These are phyloP conservation scores for Galeruca laticollis DNA, from an alignment of 2,888 invertebrate species.

Conservation along the genomic window DNA sequence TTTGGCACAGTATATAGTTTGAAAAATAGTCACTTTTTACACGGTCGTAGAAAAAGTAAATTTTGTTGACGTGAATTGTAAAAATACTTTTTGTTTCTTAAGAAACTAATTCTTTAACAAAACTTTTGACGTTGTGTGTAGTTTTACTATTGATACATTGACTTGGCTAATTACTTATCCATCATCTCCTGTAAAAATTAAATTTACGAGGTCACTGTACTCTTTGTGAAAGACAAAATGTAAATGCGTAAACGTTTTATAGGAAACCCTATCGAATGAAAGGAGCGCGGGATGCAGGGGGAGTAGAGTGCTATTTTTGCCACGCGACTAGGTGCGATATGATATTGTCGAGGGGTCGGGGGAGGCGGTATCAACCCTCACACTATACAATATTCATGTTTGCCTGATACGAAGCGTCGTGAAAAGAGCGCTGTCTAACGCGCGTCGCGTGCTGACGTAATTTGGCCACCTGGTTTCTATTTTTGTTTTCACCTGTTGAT, in stretches of 20 bases:
- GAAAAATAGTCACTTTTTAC: no score
- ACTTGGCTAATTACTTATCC: background rate
- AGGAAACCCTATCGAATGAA: background rate
- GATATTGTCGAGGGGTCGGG: background rate
- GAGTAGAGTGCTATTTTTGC: slow-evolving; percentile 13
- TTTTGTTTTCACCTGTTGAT: background rate
- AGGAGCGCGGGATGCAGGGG: background rate
- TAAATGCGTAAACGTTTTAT: background rate
- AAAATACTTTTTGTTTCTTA: no score
- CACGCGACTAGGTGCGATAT: slow-evolving; percentile 15
- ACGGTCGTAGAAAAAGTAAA: no score
- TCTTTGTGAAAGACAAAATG: background rate
- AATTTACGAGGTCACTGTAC: background rate
- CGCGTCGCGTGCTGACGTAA: slow-evolving; percentile 7
- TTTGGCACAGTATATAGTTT: no score
- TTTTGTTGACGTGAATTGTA: no score
- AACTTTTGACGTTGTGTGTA: no score
- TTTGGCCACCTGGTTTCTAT: background rate
- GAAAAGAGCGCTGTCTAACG: background rate
- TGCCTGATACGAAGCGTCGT: slow-evolving; percentile 25
- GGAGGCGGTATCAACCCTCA: slow-evolving; percentile 13
- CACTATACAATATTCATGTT: slow-evolving; percentile 18
- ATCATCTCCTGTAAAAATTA: background rate
- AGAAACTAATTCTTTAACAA: no score
- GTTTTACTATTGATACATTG: no score